A percentile compares a stretch with the other conserved stretches of the same genome.
Evolutionary conservation across 2,888 invertebrate genomes (phyloP).

Genomic region (Drosophila lutescens): DNA sequence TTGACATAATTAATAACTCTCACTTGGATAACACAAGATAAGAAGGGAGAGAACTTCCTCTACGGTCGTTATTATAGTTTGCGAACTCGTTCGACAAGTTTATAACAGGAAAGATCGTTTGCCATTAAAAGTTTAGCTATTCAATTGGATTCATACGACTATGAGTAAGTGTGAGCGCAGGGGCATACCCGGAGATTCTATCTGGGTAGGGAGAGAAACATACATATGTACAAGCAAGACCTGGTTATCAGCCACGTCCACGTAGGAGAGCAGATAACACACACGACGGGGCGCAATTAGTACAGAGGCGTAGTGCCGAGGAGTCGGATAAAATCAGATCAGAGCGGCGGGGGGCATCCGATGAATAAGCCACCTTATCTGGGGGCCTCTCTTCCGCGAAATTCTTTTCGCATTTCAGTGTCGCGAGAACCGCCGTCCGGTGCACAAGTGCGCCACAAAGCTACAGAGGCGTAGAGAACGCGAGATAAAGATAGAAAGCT

Average conservation of each 20-base stretch:
- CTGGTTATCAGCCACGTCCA: slow-evolving; percentile 12
- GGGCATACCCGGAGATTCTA: slow-evolving; percentile 2
- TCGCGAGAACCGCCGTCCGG: slow-evolving; percentile 9
- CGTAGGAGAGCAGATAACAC: slow-evolving; percentile 14
- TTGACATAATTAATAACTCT: no score
- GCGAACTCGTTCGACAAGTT: not conserved
- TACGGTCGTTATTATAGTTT: not conserved
- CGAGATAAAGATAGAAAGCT: not conserved
- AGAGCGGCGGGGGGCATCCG: not conserved
- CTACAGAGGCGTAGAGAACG: not conserved
- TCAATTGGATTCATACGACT: not conserved
- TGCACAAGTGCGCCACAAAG: slow-evolving; percentile 10
- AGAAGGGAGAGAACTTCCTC: no score
- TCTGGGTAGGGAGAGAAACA: not conserved
- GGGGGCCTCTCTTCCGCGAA: not conserved
- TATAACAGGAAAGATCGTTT: slow-evolving; percentile 1
- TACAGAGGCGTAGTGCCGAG: not conserved
- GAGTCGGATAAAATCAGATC: slow-evolving; percentile 1
- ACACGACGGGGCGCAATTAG: slow-evolving; percentile 2
- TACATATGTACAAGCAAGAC: not conserved
- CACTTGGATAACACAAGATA: no score
- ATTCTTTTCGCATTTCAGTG: slow-evolving; percentile 19
- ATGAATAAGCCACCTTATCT: slow-evolving; percentile 26
- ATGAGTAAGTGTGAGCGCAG: not conserved
- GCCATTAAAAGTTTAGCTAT: not conserved